phyloP scores from a whole-genome alignment of 2,113 vertebrate genomes.

The Chamaetylas fuelleborni region DNA sequence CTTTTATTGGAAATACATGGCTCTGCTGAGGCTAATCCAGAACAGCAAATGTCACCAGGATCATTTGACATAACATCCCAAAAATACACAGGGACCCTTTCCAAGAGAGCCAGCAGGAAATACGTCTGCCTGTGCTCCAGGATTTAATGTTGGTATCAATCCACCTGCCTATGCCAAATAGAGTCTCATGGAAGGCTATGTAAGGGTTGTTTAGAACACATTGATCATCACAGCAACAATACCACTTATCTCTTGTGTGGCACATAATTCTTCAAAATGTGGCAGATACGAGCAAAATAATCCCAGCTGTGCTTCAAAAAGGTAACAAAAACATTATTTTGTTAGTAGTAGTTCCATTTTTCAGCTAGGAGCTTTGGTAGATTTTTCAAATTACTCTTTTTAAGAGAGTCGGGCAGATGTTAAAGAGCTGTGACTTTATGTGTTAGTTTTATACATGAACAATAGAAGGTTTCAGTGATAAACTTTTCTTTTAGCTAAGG shows the following conservation, averaged over 20 bases:
- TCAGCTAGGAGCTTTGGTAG: neutral
- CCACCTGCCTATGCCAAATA: neutral
- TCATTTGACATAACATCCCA: conserved; percentile 39
- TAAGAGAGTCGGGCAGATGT: neutral
- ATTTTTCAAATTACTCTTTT: neutral
- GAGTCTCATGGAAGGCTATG: neutral
- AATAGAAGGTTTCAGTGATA: neutral
- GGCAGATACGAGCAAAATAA: neutral
- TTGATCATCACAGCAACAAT: neutral
- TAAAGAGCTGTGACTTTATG: neutral
- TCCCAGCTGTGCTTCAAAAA: neutral
- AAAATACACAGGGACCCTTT: conserved; percentile 59
- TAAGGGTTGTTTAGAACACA: neutral
- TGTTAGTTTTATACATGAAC: neutral
- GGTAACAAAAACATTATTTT: neutral
- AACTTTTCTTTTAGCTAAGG: neutral
- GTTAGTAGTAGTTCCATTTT: neutral
- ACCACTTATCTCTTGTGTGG: neutral
- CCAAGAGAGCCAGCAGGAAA: conserved; percentile 19
- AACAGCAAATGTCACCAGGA: conserved; percentile 44
- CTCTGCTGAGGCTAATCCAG: neutral
- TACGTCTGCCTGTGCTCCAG: neutral
- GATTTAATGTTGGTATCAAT: neutral
- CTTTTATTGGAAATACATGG: neutral
- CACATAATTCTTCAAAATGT: neutral